Conservation (phyloP, 2,888 invertebrate species). For the Rhagonycha fulva region DNA sequence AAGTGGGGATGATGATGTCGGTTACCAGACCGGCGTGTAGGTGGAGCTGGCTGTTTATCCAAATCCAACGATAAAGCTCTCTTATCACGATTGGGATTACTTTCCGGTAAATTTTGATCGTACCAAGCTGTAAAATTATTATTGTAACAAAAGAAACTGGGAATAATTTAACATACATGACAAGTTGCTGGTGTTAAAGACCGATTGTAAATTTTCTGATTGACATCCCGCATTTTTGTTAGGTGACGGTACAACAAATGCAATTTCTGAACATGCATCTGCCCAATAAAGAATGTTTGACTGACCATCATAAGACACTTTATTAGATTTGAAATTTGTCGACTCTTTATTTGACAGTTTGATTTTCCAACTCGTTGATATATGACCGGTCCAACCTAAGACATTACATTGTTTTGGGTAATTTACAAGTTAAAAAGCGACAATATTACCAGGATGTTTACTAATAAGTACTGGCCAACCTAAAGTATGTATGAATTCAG, state of each 20-base stretch:
- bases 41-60: slow-evolving; percentile 66
- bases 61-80: slow-evolving; percentile 73
- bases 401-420: not conserved
- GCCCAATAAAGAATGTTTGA: slow-evolving; percentile 93
- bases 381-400: slow-evolving; percentile 84
- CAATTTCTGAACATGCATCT: slow-evolving; percentile 91
- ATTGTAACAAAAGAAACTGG: not conserved
- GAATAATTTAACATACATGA: slow-evolving; percentile 44
- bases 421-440: not conserved
- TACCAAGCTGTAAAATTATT: slow-evolving; percentile 55
- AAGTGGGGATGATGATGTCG: slow-evolving; percentile 63
- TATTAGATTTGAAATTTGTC: slow-evolving; percentile 57
- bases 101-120: slow-evolving; percentile 59
- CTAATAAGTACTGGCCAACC: slow-evolving; percentile 88
- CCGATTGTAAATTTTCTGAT: slow-evolving; percentile 36
- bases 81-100: slow-evolving; percentile 59
- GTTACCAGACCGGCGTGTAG: slow-evolving; percentile 58
- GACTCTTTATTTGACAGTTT: slow-evolving; percentile 29
- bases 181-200: slow-evolving; percentile 44
- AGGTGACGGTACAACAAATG: slow-evolving; percentile 85
- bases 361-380: slow-evolving; percentile 78
- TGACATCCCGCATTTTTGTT: slow-evolving; percentile 42
- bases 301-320: slow-evolving; percentile 80
- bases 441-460: slow-evolving; percentile 74
- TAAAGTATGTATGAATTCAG: slow-evolving; percentile 69